These are phyloP conservation scores for Galago senegalensis DNA, from an alignment of 2,797 vertebrate species.

Conservation along the genomic window DNA sequence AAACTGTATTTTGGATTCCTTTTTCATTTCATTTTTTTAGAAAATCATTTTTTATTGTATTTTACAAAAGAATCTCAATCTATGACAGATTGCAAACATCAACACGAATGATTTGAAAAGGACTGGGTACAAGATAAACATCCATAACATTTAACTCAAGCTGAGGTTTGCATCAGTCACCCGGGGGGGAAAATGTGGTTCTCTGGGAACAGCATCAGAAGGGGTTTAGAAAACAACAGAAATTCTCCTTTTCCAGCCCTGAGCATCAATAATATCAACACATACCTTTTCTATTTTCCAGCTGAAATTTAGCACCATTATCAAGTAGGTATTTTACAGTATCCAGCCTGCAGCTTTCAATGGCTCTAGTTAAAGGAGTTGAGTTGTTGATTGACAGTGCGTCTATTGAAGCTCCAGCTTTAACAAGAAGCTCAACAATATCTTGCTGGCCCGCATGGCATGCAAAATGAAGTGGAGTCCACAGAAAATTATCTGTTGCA, in stretches of 20 bases:
- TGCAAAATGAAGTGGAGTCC: constrained; percentile 97
- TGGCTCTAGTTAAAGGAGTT: constrained; percentile 96
- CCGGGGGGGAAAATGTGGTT: background rate
- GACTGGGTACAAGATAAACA: background rate
- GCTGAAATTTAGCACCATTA: constrained; percentile 91
- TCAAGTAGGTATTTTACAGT: constrained; percentile 94
- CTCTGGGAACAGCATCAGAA: background rate
- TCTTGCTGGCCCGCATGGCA: constrained; percentile 94
- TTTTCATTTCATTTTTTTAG: background rate
- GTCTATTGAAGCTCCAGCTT: constrained; percentile 92
- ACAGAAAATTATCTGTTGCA: constrained; percentile 94
- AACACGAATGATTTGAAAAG: background rate
- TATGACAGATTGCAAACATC: background rate
- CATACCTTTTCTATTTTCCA: constrained; percentile 93
- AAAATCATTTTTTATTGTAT: constrained; percentile 25
- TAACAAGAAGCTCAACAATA: constrained; percentile 92
- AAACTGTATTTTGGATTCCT: background rate
- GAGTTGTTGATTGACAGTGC: constrained; percentile 90
- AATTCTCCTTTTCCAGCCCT: background rate
- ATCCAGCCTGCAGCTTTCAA: constrained; percentile 92
- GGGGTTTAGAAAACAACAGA: background rate
- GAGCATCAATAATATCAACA: background rate
- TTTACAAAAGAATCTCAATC: constrained; percentile 19
- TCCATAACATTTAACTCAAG: background rate
- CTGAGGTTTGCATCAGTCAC: background rate